Base-by-base conservation (phyloP, 1,140 invertebrate species). In the Agrypnia vestita region DNA sequence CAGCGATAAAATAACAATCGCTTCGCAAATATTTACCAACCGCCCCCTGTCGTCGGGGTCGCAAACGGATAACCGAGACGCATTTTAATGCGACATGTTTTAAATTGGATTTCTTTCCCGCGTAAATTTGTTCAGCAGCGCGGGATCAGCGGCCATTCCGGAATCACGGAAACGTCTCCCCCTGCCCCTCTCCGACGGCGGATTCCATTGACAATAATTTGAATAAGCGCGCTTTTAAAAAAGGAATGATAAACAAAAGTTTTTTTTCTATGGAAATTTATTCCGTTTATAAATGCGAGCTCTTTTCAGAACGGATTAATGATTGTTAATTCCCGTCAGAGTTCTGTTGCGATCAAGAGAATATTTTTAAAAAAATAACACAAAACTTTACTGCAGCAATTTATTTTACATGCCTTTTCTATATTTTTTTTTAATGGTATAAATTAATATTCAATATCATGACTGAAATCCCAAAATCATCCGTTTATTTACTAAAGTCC, bases 101-200 rank as follows among this genome's bases (percentile, higher is more conserved):
- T 71, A 71, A 71, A 71, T 71, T 71, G 67, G 67, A 71, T 71
- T 71, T 71, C 46, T 47, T 71, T 21, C 67, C 67, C 67, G 43
- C 67, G 46, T 44, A 49, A 71, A 71, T 71, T 71, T 71, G 67
- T 47, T 46, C 25, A 35, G 25, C 25, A 6, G 25, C 47, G 61
- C 21, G 21, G 61, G 35, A 64, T 64, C 61, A 64, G 43, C 35
- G 21, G 35, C 19, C 61, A 35, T 64, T 64, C 35, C 11, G 67
- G 46, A 71, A 71, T 47, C 67, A 49, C 21, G 43, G 17, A 49
- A 47, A 71, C 47, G 44, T 17, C 46, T 17, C 44, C 15, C 46
- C 61, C 1, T n/a, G n/a, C n/a, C n/a, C n/a, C n/a, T n/a, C 61
- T 8, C 61, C 35, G 21, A 71, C 43, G 47, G 46, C 67, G 67